These are phyloP conservation scores for Labroides dimidiatus DNA, from an alignment of 2,797 vertebrate species.

Conservation along the genomic window DNA sequence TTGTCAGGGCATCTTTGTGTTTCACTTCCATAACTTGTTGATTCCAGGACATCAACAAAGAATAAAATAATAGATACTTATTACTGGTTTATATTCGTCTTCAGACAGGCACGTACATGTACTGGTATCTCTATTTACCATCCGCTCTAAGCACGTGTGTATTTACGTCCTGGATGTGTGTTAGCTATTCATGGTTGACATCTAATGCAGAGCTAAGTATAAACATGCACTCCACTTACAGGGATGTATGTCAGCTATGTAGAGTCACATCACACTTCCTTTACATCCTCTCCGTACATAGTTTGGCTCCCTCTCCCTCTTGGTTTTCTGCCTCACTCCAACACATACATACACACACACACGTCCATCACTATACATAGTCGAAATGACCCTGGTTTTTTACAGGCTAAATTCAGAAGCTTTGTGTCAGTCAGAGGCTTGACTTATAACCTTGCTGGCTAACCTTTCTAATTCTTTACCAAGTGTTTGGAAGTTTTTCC, in stretches of 20 bases:
- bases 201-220: slow-evolving; percentile 67
- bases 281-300: slow-evolving; percentile 48
- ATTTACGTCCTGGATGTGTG: slow-evolving; percentile 56
- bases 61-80: too few relatives aligned
- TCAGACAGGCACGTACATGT: background rate
- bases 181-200: slow-evolving; percentile 48
- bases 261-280: slow-evolving; percentile 51
- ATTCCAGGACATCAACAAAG: background rate
- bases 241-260: slow-evolving; percentile 61
- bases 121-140: slow-evolving; percentile 24
- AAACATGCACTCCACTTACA: slow-evolving; percentile 49
- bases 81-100: background rate
- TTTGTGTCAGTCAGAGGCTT: slow-evolving; percentile 59
- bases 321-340: background rate
- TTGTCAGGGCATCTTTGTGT: too few relatives aligned
- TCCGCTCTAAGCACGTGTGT: slow-evolving; percentile 26
- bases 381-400: slow-evolving; percentile 43
- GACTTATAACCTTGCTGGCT: slow-evolving; percentile 46
- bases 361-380: slow-evolving; percentile 57
- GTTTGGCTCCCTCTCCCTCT: slow-evolving; percentile 24
- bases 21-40: too few relatives aligned
- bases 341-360: slow-evolving; percentile 33
- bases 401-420: slow-evolving; percentile 64
- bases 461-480: slow-evolving; percentile 15
- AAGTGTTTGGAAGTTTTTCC: slow-evolving; percentile 29